Evolutionary conservation across 1,140 invertebrate species (phyloP).

Genomic region (Pararge aegeria): DNA sequence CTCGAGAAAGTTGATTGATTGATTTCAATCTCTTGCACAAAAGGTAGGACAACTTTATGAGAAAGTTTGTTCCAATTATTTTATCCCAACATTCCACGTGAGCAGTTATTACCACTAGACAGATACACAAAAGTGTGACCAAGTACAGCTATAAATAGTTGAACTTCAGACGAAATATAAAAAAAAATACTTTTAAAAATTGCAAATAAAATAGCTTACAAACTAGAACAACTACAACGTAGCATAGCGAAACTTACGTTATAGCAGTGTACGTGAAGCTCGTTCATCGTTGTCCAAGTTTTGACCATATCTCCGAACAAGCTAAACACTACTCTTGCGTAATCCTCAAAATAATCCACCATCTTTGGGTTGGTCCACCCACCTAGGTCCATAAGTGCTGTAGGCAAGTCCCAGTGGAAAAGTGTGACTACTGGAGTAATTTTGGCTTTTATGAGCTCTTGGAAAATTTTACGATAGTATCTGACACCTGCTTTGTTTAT

Average conservation of each 20-base stretch:
- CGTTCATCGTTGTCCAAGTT: conserved; percentile 80
- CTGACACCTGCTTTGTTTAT: conserved; percentile 80
- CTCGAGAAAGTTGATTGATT: too few relatives aligned
- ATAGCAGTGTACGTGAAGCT: conserved; percentile 69
- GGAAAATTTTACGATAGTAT: conserved; percentile 83
- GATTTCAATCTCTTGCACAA: too few relatives aligned
- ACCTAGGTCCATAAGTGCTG: conserved; percentile 80
- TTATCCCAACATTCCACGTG: too few relatives aligned
- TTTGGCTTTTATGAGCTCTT: conserved; percentile 78
- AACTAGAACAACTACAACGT: too few relatives aligned
- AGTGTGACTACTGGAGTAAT: conserved; percentile 81
- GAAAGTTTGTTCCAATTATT: too few relatives aligned
- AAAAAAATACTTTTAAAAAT: too few relatives aligned
- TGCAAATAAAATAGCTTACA: too few relatives aligned
- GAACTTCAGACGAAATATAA: too few relatives aligned
- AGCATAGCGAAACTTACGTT: conserved; percentile 61
- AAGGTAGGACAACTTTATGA: too few relatives aligned
- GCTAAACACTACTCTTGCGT: conserved; percentile 81
- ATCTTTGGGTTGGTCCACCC: conserved; percentile 82
- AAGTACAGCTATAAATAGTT: too few relatives aligned
- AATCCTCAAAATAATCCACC: conserved; percentile 83
- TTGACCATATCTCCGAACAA: conserved; percentile 82
- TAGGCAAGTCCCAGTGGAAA: conserved; percentile 82
- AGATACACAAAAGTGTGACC: too few relatives aligned
- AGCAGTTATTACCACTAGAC: too few relatives aligned